These are phyloP conservation scores for Plagodis pulveraria DNA, from an alignment of 2,888 invertebrate species.

Conservation along the genomic window DNA sequence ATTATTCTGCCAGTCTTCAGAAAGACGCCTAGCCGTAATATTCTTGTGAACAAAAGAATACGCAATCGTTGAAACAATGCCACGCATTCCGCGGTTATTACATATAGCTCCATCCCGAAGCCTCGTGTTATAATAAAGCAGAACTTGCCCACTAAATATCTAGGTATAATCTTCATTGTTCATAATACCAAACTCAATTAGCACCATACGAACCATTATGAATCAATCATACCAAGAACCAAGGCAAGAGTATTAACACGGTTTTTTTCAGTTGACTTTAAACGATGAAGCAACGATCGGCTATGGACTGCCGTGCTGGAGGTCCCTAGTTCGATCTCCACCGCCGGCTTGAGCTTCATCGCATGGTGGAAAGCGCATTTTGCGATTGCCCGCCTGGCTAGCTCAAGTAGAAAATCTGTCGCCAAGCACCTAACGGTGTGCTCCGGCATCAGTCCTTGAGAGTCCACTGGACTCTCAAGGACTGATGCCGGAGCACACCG, in stretches of 20 bases:
- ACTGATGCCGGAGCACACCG: too few relatives aligned
- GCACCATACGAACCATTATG: neutral
- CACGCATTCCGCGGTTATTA: conserved; percentile 27
- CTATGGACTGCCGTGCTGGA: too few relatives aligned
- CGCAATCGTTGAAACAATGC: conserved; percentile 38
- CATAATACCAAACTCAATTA: conserved; percentile 21
- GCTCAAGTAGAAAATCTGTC: too few relatives aligned
- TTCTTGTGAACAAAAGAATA: conserved; percentile 37
- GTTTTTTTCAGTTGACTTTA: neutral
- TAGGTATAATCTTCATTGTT: conserved; percentile 27
- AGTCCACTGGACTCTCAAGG: too few relatives aligned
- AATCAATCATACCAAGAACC: neutral
- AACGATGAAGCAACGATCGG: too few relatives aligned
- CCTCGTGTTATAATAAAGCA: conserved; percentile 19
- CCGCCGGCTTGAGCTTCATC: too few relatives aligned
- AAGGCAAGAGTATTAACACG: neutral
- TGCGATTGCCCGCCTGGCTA: too few relatives aligned
- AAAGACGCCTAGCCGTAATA: conserved; percentile 22
- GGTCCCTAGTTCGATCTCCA: too few relatives aligned
- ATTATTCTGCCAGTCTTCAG: conserved; percentile 13
- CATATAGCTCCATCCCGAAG: conserved; percentile 10
- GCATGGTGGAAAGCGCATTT: too few relatives aligned
- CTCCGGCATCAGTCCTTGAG: too few relatives aligned
- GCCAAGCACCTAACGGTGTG: too few relatives aligned
- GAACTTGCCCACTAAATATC: conserved; percentile 12